Percentiles rank a stretch among this genome's conserved stretches.
These are phyloP conservation scores for Emberiza fucata DNA, from an alignment of 2,113 vertebrate species.

Conservation along the genomic window DNA sequence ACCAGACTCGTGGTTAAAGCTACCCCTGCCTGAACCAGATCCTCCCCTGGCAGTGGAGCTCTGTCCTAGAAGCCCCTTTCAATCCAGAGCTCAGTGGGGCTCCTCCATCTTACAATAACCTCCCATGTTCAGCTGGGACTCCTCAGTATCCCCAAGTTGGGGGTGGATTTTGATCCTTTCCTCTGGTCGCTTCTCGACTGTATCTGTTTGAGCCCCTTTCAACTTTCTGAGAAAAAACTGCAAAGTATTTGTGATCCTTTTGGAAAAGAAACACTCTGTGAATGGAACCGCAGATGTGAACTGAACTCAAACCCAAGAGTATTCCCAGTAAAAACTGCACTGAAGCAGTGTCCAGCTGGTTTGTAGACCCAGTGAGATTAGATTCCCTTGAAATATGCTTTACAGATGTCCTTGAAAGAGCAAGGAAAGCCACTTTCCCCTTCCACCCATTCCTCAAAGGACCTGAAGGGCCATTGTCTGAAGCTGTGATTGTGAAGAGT, in stretches of 20 bases:
- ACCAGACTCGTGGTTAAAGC: no score
- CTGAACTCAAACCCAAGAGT: background rate
- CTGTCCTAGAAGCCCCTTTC: background rate
- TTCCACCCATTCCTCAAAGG: background rate
- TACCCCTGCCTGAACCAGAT: no score
- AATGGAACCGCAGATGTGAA: background rate
- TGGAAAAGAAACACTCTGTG: background rate
- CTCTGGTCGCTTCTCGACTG: background rate
- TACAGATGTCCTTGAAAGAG: background rate
- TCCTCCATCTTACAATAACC: background rate
- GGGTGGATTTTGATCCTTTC: background rate
- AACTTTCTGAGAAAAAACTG: background rate
- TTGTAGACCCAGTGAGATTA: background rate
- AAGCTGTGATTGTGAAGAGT: background rate
- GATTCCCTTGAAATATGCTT: background rate
- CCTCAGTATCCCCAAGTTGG: background rate
- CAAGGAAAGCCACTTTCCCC: background rate
- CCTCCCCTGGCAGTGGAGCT: background rate
- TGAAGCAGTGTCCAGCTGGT: background rate
- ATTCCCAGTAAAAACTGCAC: background rate
- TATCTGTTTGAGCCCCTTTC: background rate
- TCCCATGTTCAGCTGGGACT: background rate
- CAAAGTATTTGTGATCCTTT: background rate
- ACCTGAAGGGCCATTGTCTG: fast-evolving
- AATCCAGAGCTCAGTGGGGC: background rate